Evolutionary conservation across 2,113 vertebrate genomes (phyloP), one percentile per base, ranked within the genome.

Genomic region (Tychaedon coryphoeus): DNA sequence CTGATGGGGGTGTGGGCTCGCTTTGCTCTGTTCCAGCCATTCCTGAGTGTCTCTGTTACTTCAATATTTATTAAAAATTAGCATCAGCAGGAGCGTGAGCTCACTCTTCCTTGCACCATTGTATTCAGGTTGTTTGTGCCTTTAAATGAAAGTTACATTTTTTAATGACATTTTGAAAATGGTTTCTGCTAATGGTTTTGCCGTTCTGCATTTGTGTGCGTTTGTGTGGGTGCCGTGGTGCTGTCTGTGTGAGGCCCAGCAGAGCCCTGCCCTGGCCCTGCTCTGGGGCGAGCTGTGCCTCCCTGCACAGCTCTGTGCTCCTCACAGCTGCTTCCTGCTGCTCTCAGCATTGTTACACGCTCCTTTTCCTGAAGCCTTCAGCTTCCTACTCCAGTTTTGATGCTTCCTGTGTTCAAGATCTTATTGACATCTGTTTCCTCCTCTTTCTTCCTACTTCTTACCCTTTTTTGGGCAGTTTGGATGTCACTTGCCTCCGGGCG

Each of bases 381-480:
- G 76, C 69, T 96, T 96, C 96, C 95, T 89, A 50, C 36, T 16
- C 87, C 76, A 8, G 50, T 77, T 76, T n/a, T 53, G 73, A 66
- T 62, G 16, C 92, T 94, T 96, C 96, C 96, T 89, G 77, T 1
- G 0, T 62, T 84, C 42, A 12, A 28, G 60, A 80, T 74, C 48
- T 34, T 36, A 51, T 14, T 58, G 95, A 89, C 89, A 95, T 70
- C 96, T 95, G 93, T 94, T 96, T 96, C 92, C 92, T 92, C 50
- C 60, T 70, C 86, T 81, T 88, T 90, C 19, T 65, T 65, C 53
- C 20, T 47, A 15, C 42, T 81, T 80, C 24, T 76, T 76, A 28
- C 56, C n/a, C 9, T 23, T 61, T 87, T 73, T 77, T 29, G 40
- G 60, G 56, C 62, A 14, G 47, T 88, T 56, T 29, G 62, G 56